Conservation (phyloP, 2,113 vertebrate genomes). For the Mesoclemmys tuberculata region DNA sequence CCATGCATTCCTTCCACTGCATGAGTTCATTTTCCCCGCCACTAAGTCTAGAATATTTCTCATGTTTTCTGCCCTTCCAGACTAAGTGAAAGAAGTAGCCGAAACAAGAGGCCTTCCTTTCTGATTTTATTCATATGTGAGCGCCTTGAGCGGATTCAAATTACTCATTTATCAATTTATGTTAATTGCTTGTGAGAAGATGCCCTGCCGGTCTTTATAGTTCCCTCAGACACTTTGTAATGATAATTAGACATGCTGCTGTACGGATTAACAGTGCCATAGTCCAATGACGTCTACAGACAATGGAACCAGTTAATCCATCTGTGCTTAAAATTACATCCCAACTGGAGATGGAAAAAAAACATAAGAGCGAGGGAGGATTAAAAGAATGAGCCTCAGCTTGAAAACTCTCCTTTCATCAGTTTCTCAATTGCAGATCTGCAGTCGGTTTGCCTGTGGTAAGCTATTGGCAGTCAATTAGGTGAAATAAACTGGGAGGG, state of each 20-base stretch:
- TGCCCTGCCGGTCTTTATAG: conserved; percentile 89
- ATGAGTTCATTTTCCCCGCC: conserved; percentile 60
- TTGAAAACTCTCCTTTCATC: conserved; percentile 88
- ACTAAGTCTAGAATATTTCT: conserved; percentile 67
- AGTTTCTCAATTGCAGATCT: conserved; percentile 87
- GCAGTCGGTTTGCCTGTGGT: conserved; percentile 82
- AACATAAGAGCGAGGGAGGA: conserved; percentile 80
- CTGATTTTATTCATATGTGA: conserved; percentile 85
- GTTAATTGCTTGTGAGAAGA: conserved; percentile 93
- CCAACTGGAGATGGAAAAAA: conserved; percentile 83
- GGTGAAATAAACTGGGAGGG: conserved; percentile 96
- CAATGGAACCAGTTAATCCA: conserved; percentile 91
- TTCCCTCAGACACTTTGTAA: conserved; percentile 89
- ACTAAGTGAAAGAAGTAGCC: conserved; percentile 71
- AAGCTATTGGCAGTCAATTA: conserved; percentile 95
- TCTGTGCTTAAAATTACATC: conserved; percentile 90
- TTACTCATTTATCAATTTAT: conserved; percentile 93
- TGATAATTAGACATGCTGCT: conserved; percentile 92
- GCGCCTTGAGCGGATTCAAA: conserved; percentile 82
- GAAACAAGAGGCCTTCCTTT: conserved; percentile 77
- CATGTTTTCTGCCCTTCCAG: conserved; percentile 73
- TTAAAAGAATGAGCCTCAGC: conserved; percentile 87
- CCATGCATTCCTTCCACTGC: conserved; percentile 63
- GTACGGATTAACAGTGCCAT: conserved; percentile 85
- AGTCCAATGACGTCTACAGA: conserved; percentile 82